Evolutionary conservation across 2,888 invertebrate species (phyloP).

Genomic region (Synanthedon formicaeformis): DNA sequence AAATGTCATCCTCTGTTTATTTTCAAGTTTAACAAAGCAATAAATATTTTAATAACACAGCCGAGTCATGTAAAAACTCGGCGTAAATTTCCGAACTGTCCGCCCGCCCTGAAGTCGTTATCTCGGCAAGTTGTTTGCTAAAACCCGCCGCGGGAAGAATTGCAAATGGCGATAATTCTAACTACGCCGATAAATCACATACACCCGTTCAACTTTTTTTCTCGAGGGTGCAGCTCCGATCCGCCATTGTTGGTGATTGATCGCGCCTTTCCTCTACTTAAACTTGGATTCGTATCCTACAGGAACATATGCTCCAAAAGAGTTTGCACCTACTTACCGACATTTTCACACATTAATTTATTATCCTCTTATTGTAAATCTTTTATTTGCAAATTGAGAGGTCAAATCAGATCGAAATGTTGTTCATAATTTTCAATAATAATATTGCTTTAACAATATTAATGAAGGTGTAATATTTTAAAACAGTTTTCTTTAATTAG

Average conservation of each 20-base stretch:
- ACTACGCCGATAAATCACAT: conserved; percentile 66
- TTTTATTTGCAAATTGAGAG: too few species aligned
- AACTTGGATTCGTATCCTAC: conserved; percentile 11
- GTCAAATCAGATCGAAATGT: too few species aligned
- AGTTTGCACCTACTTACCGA: conserved; percentile 10
- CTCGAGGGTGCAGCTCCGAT: conserved; percentile 47
- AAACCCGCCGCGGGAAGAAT: conserved; percentile 54
- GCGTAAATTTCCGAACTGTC: conserved; percentile 6
- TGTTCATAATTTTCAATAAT: too few species aligned
- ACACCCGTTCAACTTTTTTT: conserved; percentile 54
- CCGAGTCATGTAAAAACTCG: background rate
- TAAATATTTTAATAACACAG: too few species aligned
- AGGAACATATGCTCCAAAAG: conserved; percentile 43
- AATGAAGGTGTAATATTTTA: too few species aligned
- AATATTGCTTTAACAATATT: too few species aligned
- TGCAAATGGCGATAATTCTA: conserved; percentile 70
- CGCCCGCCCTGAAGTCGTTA: conserved; percentile 40
- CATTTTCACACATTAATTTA: background rate
- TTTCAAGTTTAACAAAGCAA: too few species aligned
- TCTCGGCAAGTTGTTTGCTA: conserved; percentile 47
- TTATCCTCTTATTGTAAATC: too few species aligned
- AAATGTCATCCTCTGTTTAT: too few species aligned
- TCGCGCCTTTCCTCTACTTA: conserved; percentile 45
- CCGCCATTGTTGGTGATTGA: conserved; percentile 59
- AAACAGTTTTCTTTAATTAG: too few species aligned